Base-by-base conservation (phyloP, 2,113 vertebrate genomes). In the Talpa occidentalis region DNA sequence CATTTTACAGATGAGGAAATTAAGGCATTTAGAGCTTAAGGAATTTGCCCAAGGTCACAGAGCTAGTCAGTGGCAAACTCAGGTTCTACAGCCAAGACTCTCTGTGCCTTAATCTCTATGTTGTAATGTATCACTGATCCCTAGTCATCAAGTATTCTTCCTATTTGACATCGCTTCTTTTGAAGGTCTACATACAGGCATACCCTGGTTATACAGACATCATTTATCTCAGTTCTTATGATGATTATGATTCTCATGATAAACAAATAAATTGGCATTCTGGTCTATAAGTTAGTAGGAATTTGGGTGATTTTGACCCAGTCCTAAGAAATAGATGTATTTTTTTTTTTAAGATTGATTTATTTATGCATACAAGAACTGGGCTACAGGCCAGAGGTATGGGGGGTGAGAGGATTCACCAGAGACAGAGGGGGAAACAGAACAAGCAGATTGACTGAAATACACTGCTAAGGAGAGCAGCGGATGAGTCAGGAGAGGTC, bases 191-290 rank as follows among this genome's bases (percentile, higher is more conserved):
- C n/a, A 26, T 49, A 60, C 17, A 92, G 8, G 22, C 22, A 77
- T 44, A 37, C 26, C 62, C 37, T 92, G 42, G 86, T 82, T 86
- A 78, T 82, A 90, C 2, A 90, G 35, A 78, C 32, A 32, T 86
- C 62, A 67, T 59, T 44, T 83, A 80, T 88, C 66, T 16, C 10
- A 82, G 35, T 91, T 90, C 66, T 74, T 59, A 17, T 59, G 30
- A 70, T 80, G 56, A 90, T 88, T 76, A 77, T 79, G 28, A 78
- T 54, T 88, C 52, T 80, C 52, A 66, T 52, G 28, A 83, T 90
- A 90, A 84, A 92, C 47, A 54, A 92, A 73, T 83, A 95, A 64
- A 70, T n/a, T 77, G 82, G 17, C 62, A 77, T 83, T 72, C 92
- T 77, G 35, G 66, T 76, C 83, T 32, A 80, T 81, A 70, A 0